phyloP scores from a whole-genome alignment of 30 jellyfish, hydroid and myxozoan species.

The Rhopilema esculentum region DNA sequence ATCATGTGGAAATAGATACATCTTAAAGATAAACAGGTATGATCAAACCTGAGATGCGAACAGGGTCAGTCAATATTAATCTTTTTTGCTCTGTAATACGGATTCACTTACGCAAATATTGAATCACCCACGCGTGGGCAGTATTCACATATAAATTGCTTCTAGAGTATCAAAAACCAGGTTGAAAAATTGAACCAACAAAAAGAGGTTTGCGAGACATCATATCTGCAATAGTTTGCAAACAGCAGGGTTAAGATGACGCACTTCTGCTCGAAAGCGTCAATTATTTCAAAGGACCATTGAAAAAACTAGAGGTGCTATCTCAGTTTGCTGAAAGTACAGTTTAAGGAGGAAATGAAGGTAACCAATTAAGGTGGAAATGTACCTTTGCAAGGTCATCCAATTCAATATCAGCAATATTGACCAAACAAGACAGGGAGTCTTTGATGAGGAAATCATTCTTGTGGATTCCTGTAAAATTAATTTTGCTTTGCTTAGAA shows the following conservation, averaged over 20 bases:
- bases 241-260: too few relatives aligned
- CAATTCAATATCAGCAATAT: constrained; percentile 43
- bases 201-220: too few relatives aligned
- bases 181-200: too few relatives aligned
- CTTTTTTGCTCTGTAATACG: not conserved
- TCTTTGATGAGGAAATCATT: constrained; percentile 38
- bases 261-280: too few relatives aligned
- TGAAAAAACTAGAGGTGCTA: too few relatives aligned
- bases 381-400: constrained; percentile 60
- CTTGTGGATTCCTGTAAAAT: constrained; percentile 41
- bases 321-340: too few relatives aligned
- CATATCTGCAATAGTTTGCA: too few relatives aligned
- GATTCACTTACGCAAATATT: not conserved
- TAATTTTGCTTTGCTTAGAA: too few relatives aligned
- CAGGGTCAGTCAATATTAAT: not conserved
- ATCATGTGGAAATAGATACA: too few relatives aligned
- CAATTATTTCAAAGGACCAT: too few relatives aligned
- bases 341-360: not conserved
- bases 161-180: too few relatives aligned
- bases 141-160: not conserved
- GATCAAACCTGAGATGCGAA: not conserved
- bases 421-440: constrained; percentile 50
- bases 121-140: not conserved
- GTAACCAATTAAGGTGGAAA: not conserved
- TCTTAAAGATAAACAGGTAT: too few relatives aligned